A percentile compares a stretch with the other conserved stretches of the same genome.
phyloP scores from a whole-genome alignment of 2,888 invertebrate species.

The Lochmaea capreae region DNA sequence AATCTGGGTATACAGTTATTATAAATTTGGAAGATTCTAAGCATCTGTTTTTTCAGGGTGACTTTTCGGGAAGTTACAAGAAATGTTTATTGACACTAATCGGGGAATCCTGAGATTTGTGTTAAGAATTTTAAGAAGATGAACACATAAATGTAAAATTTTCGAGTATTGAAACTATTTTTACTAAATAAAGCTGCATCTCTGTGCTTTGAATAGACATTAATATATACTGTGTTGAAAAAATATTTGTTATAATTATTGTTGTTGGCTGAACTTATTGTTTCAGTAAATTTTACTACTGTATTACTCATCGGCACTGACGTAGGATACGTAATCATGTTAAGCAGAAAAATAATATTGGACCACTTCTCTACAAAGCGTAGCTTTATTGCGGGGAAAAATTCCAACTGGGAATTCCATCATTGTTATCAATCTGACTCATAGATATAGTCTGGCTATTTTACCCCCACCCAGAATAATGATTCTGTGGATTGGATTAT shows the following conservation, averaged over 20 bases:
- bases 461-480: background rate
- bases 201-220: too few relatives aligned
- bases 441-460: too few relatives aligned
- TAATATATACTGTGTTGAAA: too few relatives aligned
- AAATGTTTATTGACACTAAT: constrained; percentile 82
- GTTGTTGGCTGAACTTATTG: background rate
- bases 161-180: too few relatives aligned
- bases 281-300: background rate
- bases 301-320: background rate
- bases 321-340: background rate
- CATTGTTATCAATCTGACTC: too few relatives aligned
- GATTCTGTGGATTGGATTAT: too few relatives aligned
- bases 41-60: constrained; percentile 72
- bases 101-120: constrained; percentile 55
- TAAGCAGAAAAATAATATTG: background rate
- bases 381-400: background rate
- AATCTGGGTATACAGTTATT: too few relatives aligned
- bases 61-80: constrained; percentile 89
- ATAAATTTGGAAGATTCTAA: too few relatives aligned
- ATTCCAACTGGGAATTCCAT: background rate
- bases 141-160: too few relatives aligned
- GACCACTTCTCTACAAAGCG: background rate
- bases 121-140: background rate
- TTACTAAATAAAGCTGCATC: too few relatives aligned
- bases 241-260: too few relatives aligned